Evolutionary conservation across 2,888 invertebrate genomes (phyloP).

Genomic region (Cryptus armator): DNA sequence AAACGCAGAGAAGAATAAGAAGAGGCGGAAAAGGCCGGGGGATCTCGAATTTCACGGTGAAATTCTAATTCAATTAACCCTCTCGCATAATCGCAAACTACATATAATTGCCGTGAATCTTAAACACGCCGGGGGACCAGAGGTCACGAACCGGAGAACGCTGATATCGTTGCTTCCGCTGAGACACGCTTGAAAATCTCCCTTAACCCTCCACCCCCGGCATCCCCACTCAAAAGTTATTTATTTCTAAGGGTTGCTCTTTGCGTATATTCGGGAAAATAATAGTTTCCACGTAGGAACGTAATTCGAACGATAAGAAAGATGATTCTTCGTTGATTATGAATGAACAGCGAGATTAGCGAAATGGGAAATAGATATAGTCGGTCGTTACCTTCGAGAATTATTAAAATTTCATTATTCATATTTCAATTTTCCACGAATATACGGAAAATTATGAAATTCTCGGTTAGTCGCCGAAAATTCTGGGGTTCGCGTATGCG

Average conservation of each 20-base stretch:
- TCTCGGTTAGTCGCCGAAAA: not conserved
- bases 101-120: slow-evolving; percentile 79
- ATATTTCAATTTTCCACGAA: too few species aligned
- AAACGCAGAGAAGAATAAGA: slow-evolving; percentile 36
- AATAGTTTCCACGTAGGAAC: slow-evolving; percentile 57
- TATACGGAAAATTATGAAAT: too few species aligned
- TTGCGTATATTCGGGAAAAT: slow-evolving; percentile 51
- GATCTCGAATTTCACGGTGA: slow-evolving; percentile 65
- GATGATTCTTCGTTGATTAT: slow-evolving; percentile 58
- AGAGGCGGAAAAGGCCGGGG: slow-evolving; percentile 59
- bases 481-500: not conserved
- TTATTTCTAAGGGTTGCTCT: slow-evolving; percentile 67
- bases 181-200: slow-evolving; percentile 11
- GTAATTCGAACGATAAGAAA: slow-evolving; percentile 58
- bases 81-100: slow-evolving; percentile 78
- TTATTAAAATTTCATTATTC: not conserved
- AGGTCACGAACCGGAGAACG: slow-evolving; percentile 63
- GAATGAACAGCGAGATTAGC: slow-evolving; percentile 13
- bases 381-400: not conserved
- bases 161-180: slow-evolving; percentile 62
- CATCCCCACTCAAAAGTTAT: slow-evolving; percentile 55
- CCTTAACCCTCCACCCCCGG: slow-evolving; percentile 12
- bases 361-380: slow-evolving; percentile 13
- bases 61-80: slow-evolving; percentile 82
- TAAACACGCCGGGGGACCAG: slow-evolving; percentile 63